Evolutionary conservation across 2,113 vertebrate species (phyloP), one percentile per base, ranked within the genome.

Genomic region (Craseonycteris thonglongyai): DNA sequence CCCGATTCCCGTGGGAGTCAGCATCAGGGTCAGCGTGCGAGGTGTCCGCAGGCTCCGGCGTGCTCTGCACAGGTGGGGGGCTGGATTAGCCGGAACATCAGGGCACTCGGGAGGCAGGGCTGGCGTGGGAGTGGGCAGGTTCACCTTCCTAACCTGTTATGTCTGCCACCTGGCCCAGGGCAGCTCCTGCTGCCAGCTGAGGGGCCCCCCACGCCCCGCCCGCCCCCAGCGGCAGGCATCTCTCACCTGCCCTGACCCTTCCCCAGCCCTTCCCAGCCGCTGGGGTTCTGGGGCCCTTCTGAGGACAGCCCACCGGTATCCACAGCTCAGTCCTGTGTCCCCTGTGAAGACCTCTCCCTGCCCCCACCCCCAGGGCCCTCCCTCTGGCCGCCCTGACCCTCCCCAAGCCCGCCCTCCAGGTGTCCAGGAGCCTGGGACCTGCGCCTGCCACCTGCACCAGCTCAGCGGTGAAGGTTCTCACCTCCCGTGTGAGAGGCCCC

Each of bases 1-100:
- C 87, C 95, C 2, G 99, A 98, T 99, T 74, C 98, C 99, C 9
- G 90, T 98, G 78, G 99, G 99, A 19, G 90, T 99, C 26, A 98
- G 99, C 94, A 98, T 97, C 0, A 98, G 98, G 0, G 98, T 98
- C 10, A 98, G 99, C 0, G 98, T 99, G 82, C 98, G 98, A 81
- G n/a, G n/a, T n/a, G n/a, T n/a, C n/a, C n/a, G n/a, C 98, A 40
- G 95, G 96, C 91, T 97, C 98, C 47, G 97, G 98, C 30, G 94
- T 99, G 15, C 54, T 98, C 71, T 98, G 98, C 72, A 96, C 98
- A 98, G 99, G 99, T 99, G 90, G 94, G 97, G 82, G 42, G 0
- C n/a, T n/a, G n/a, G n/a, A n/a, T n/a, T n/a, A n/a, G n/a, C n/a
- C n/a, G n/a, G n/a, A n/a, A n/a, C n/a, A n/a, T n/a, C n/a, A n/a